These are phyloP conservation scores for Cathartes aura DNA, from an alignment of 2,113 vertebrate species.

Conservation along the genomic window DNA sequence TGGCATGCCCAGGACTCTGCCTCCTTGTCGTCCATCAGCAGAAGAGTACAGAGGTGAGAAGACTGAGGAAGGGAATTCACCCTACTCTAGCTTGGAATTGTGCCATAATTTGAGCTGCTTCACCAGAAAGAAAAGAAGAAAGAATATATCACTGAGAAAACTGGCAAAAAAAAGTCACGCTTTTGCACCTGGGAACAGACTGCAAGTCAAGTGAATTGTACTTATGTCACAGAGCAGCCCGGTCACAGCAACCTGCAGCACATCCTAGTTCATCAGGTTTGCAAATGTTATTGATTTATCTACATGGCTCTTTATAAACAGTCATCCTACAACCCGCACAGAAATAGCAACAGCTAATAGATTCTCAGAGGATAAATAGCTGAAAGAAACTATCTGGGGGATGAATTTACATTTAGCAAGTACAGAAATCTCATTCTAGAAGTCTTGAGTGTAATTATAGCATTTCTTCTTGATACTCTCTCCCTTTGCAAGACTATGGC, in stretches of 20 bases:
- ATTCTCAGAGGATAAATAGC: constrained; percentile 43
- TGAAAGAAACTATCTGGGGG: background rate
- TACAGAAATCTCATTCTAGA: background rate
- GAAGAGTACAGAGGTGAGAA: background rate
- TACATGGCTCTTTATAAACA: background rate
- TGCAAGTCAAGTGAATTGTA: background rate
- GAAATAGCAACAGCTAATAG: background rate
- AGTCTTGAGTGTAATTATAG: constrained; percentile 1
- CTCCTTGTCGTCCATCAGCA: background rate
- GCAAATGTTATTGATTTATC: constrained; percentile 48
- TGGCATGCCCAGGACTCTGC: background rate
- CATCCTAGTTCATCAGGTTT: background rate
- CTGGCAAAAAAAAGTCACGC: background rate
- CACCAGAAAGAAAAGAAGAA: background rate
- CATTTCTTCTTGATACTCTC: background rate
- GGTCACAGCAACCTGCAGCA: background rate
- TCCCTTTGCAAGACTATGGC: background rate
- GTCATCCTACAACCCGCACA: background rate
- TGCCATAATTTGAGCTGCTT: background rate
- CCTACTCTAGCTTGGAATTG: background rate
- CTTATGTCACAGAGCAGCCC: background rate
- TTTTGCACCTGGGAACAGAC: background rate
- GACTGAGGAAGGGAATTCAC: background rate
- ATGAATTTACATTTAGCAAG: background rate
- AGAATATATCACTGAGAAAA: background rate